Evolutionary conservation across 2,113 vertebrate genomes (phyloP), one percentile per base, ranked within the genome.

Genomic region (Etia nguti): DNA sequence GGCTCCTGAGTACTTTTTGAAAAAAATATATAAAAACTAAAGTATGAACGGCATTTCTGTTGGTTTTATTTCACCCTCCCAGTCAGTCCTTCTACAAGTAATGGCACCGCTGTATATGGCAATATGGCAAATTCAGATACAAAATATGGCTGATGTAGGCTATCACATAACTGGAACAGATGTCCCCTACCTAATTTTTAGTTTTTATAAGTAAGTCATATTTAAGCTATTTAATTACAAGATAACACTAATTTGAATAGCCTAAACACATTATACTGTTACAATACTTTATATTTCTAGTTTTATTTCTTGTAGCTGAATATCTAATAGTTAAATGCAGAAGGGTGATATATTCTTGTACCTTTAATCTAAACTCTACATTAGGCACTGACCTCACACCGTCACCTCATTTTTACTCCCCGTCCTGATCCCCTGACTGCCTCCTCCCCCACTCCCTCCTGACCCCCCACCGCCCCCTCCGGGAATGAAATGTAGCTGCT

Each of bases 401-500:
- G 97, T 98, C 92, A 98, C 98, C 95, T 98, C 98, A 38, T 98
- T 98, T 96, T 98, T 98, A 95, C 96, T 98, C 92, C 94, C 97
- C 86, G 92, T 98, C 88, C 97, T 97, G 94, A 92, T 96, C 85
- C 95, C 96, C 97, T 97, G 94, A 95, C 96, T 92, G 88, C 95
- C 73, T 13, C 73, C 96, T 90, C 95, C 82, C 88, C 94, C 89
- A 85, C 96, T 94, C 92, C 96, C 92, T 89, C 93, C 84, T 1
- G 93, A 94, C 55, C 95, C 95, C 81, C 90, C 92, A 5, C 94
- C 88, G 1, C 96, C 96, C 18, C 97, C 98, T 85, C 97, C 98
- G 0, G 98, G 98, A 88, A 98, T 97, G 92, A 98, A 97, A 92
- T 98, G 97, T 90, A 98, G 96, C 95, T 98, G 97, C 96, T 98